Evolutionary conservation across 2,113 vertebrate species (phyloP), one percentile per base, ranked within the genome.

Genomic region (Heterochromis multidens): DNA sequence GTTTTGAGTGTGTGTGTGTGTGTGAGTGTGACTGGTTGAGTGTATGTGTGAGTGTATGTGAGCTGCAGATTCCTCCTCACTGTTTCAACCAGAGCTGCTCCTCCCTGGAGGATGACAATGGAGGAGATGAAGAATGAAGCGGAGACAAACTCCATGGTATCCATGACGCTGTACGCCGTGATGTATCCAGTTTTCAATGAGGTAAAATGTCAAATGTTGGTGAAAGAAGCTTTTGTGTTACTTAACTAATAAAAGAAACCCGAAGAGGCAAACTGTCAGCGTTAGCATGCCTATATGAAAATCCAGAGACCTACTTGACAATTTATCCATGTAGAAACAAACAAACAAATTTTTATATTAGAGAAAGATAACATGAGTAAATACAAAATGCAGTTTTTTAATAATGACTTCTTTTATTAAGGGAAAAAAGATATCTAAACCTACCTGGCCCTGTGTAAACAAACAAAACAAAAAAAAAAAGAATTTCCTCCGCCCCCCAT

Each of bases 91-190:
- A 90, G 74, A 91, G 89, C 94, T 58, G 92, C 89, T 92, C 92
- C 92, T 97, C 97, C 97, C 97, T 98, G 98, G 98, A 99, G 98
- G 98, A 99, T 99, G 98, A 99, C 98, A 99, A 99, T 99, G 99
- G 98, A 99, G 98, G 98, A 99, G 98, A 99, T 99, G 97, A 99
- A 98, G 98, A 99, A 99, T 99, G 99, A 99, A 99, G 97, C 98
- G 96, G 99, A 99, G 97, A 98, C 97, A 96, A 99, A 97, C 97
- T 98, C 98, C 93, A 98, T 99, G 98, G 99, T 99, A 97, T 99
- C 98, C 96, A 99, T 99, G 99, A 99, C 99, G 72, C 96, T 99
- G 85, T 99, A 99, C 86, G 97, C 99, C 62, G 98, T 99, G 63
- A 99, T 99, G 99, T 99, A 99, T 94, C 99, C 99, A 74, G 99